Evolutionary conservation across 2,888 invertebrate species (phyloP).

Genomic region (Bedellia somnulentella): DNA sequence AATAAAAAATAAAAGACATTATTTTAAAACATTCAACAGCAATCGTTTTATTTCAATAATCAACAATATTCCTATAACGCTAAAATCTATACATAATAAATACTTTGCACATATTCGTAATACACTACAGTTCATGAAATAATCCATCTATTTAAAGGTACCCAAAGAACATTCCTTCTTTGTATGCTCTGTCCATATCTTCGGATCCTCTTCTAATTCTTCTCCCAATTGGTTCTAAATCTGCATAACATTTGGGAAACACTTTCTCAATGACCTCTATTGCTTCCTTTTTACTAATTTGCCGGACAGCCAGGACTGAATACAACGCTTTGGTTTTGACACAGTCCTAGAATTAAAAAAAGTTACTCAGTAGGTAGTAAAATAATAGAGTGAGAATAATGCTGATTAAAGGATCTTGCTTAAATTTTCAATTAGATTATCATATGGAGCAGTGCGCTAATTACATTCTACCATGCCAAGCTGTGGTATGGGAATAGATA

Average conservation of each 20-base stretch:
- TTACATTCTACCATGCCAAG: too few relatives aligned
- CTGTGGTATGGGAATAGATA: too few relatives aligned
- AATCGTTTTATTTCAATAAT: conserved; percentile 25
- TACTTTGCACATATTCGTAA: background rate
- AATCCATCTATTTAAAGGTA: conserved; percentile 46
- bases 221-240: conserved; percentile 89
- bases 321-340: conserved; percentile 85
- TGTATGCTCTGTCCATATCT: conserved; percentile 75
- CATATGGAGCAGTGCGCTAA: too few relatives aligned
- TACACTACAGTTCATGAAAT: conserved; percentile 1
- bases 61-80: conserved; percentile 7
- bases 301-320: conserved; percentile 81
- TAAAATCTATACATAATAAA: background rate
- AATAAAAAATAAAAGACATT: conserved; percentile 57
- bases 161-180: conserved; percentile 77
- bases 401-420: too few relatives aligned
- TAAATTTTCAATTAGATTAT: too few relatives aligned
- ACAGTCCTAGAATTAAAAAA: conserved; percentile 67
- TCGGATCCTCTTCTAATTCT: conserved; percentile 72
- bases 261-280: conserved; percentile 79
- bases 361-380: background rate
- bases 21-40: conserved; percentile 36
- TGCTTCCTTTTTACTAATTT: conserved; percentile 72
- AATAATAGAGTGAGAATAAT: too few relatives aligned
- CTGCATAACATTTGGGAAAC: conserved; percentile 87